phyloP scores from a whole-genome alignment of 2,797 vertebrate genomes.

The Nasua narica region DNA sequence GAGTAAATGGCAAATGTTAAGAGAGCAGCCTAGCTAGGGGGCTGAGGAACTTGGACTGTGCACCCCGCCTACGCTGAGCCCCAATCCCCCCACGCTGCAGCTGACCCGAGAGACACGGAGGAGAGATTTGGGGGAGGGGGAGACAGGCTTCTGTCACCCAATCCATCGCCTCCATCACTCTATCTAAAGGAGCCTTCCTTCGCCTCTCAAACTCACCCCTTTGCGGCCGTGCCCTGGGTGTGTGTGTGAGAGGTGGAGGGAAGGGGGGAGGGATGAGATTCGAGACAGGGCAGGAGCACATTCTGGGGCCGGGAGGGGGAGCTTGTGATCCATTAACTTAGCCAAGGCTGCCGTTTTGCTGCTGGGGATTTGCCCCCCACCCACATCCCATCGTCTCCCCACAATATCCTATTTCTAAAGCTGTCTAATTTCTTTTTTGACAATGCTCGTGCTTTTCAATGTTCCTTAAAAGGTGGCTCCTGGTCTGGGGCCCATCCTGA shows the following conservation, averaged over 20 bases:
- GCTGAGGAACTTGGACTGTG: fast-evolving
- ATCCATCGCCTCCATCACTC: neutral
- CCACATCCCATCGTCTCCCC: too few species aligned
- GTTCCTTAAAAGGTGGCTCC: neutral
- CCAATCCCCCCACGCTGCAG: neutral
- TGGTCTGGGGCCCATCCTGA: fast-evolving
- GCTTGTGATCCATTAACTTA: neutral
- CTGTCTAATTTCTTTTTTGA: neutral
- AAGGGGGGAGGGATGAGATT: neutral
- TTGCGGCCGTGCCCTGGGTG: fast-evolving
- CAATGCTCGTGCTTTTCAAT: neutral
- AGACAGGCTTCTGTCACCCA: fast-evolving
- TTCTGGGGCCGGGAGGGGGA: neutral
- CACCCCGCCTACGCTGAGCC: fast-evolving
- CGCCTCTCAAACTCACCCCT: neutral
- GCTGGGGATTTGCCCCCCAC: neutral
- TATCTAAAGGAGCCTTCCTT: too few species aligned
- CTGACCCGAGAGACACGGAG: neutral
- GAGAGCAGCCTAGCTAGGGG: neutral
- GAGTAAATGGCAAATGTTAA: too few species aligned
- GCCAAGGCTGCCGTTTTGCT: neutral
- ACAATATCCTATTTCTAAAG: fast-evolving
- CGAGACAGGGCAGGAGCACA: fast-evolving
- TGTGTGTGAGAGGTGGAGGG: neutral
- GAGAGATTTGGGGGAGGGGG: neutral